These are phyloP conservation scores for Triplophysa rosa DNA, from an alignment of 2,113 vertebrate species.

Conservation along the genomic window DNA sequence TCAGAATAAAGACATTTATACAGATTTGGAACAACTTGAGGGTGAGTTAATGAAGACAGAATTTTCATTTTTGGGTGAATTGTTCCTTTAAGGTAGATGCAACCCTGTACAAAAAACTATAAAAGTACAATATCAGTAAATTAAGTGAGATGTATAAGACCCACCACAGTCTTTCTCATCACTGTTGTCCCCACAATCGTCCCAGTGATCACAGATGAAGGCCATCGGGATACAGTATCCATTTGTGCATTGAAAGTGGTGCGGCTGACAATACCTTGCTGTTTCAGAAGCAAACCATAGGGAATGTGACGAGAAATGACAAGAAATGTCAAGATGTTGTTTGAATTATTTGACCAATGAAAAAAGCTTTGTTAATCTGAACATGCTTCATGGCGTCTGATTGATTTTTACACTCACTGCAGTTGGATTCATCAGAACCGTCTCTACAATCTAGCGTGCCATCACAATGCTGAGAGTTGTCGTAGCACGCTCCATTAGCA, in stretches of 20 bases:
- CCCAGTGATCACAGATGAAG: conserved; percentile 72
- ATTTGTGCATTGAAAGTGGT: conserved; percentile 69
- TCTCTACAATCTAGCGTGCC: conserved; percentile 71
- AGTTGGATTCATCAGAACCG: conserved; percentile 74
- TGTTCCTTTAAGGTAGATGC: too few relatives aligned
- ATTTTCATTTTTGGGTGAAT: too few relatives aligned
- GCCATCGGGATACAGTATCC: conserved; percentile 65
- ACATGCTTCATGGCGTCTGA: too few relatives aligned
- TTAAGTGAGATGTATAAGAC: neutral
- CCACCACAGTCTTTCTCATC: conserved; percentile 73
- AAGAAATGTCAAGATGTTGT: too few relatives aligned
- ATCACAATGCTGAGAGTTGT: conserved; percentile 69
- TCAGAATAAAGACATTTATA: too few relatives aligned
- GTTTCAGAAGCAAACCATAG: conserved; percentile 47
- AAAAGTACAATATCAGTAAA: too few relatives aligned
- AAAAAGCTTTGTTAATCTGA: too few relatives aligned
- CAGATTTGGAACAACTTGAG: too few relatives aligned
- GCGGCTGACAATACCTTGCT: conserved; percentile 59
- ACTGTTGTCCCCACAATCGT: conserved; percentile 74
- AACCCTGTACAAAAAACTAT: too few relatives aligned
- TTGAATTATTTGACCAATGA: too few relatives aligned
- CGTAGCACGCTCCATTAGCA: conserved; percentile 72
- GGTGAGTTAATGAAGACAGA: too few relatives aligned
- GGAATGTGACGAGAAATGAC: neutral
- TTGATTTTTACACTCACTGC: conserved; percentile 64